Evolutionary conservation across 2,113 vertebrate genomes (phyloP), one percentile per base, ranked within the genome.

Genomic region (Panthera tigris): DNA sequence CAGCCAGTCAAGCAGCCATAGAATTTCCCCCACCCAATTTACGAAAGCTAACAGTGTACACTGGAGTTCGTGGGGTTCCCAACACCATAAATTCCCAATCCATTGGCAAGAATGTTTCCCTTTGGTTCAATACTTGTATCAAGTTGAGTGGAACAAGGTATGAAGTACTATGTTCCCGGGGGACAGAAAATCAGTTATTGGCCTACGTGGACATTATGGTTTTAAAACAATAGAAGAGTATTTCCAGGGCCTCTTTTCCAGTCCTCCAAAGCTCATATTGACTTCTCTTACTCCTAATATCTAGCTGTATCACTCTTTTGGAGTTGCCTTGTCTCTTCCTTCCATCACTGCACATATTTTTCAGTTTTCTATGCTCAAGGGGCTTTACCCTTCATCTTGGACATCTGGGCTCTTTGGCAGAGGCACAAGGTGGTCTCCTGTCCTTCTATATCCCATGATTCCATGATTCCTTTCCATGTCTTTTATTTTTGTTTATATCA

Each of bases 401-500:
- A 65, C 3, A 45, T 27, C 39, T 18, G 69, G 11, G 5, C 50
- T 50, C 55, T 48, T 33, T 63, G 79, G 33, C 25, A 87, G 73
- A 93, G 29, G 55, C 41, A 18, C 25, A 1, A 16, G 39, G 7
- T 73, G 33, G 23, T 55, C 68, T 73, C 52, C 85, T 97, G 29
- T 48, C 76, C 45, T 69, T 91, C 45, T 63, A 31, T 1, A 74
- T 45, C 80, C 71, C 9, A 4, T 48, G 29, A 87, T 29, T 41
- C 39, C 29, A 69, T 55, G 23, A 95, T 76, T 96, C 6, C 39
- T 7, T 25, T 57, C 7, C 33, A 63, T 50, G 61, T 50, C 52
- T 80, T 73, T 89, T 52, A 66, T 83, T 65, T 85, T 81, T 94
- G 66, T 84, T 97, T 71, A 52, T 78, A 55, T 95, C 48, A 41